A percentile compares a stretch with the other conserved stretches of the same genome.
phyloP scores from a whole-genome alignment of 2,113 vertebrate species.

The Gobius niger region DNA sequence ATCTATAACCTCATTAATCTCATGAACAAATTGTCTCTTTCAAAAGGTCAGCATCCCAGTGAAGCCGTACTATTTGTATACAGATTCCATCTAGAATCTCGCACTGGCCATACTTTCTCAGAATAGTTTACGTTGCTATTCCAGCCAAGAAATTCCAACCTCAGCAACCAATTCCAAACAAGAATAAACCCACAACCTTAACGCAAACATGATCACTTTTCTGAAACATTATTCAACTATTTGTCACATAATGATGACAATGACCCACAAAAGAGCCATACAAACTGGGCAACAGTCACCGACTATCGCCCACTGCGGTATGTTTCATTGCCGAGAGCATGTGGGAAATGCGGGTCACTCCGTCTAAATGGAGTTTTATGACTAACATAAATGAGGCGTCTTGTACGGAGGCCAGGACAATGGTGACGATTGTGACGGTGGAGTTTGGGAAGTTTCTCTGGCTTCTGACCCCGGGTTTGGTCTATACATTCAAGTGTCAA shows the following conservation, averaged over 20 bases:
- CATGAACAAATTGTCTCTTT: too few relatives aligned
- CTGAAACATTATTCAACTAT: not conserved
- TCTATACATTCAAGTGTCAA: not conserved
- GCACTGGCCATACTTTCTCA: not conserved
- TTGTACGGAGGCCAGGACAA: not conserved
- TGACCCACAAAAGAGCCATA: not conserved
- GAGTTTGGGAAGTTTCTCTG: not conserved
- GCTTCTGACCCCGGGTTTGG: not conserved
- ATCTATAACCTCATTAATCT: too few relatives aligned
- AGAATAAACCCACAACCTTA: not conserved
- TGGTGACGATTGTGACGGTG: not conserved
- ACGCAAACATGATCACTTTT: not conserved
- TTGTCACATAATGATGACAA: not conserved
- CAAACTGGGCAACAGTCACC: constrained; percentile 6
- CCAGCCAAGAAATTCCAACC: not conserved
- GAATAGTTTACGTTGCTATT: not conserved
- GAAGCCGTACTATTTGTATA: too few relatives aligned
- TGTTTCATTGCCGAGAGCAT: not conserved
- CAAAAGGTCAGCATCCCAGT: too few relatives aligned
- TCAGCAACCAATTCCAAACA: not conserved
- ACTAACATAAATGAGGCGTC: not conserved
- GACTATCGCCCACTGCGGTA: constrained; percentile 5
- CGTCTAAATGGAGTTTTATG: not conserved
- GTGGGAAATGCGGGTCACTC: constrained; percentile 2
- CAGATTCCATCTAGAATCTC: not conserved